phyloP scores from a whole-genome alignment of 2,113 vertebrate species.

The Pao palembangensis region DNA sequence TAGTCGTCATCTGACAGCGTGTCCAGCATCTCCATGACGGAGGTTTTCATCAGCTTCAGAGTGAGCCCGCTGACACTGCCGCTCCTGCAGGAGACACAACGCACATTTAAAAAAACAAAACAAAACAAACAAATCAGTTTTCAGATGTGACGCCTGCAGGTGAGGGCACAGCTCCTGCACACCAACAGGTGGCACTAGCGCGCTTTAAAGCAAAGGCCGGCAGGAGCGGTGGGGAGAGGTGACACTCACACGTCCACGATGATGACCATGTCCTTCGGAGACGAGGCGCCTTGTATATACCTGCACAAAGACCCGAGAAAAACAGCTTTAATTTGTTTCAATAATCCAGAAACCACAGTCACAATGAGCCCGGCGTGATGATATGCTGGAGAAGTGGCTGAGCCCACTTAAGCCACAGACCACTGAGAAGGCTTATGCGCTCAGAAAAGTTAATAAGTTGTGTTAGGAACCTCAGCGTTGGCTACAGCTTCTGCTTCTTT shows the following conservation, averaged over 20 bases:
- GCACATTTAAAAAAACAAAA: too few species aligned
- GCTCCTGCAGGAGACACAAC: constrained; percentile 50
- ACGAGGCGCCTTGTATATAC: constrained; percentile 98
- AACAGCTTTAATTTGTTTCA: constrained; percentile 43
- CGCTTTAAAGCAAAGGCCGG: constrained; percentile 38
- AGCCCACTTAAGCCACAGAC: constrained; percentile 62
- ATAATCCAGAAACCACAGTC: constrained; percentile 47
- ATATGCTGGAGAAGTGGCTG: constrained; percentile 42
- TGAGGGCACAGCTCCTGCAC: constrained; percentile 11
- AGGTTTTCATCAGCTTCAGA: constrained; percentile 95
- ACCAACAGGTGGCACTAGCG: constrained; percentile 77
- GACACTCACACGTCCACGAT: constrained; percentile 97
- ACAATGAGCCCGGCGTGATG: constrained; percentile 49
- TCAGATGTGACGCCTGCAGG: constrained; percentile 5
- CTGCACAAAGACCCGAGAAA: constrained; percentile 71
- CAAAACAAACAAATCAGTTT: not conserved
- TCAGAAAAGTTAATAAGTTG: constrained; percentile 69
- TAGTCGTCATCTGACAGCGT: constrained; percentile 94
- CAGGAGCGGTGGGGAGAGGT: not conserved
- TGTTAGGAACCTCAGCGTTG: constrained; percentile 48
- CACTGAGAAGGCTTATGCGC: constrained; percentile 65
- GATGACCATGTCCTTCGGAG: constrained; percentile 99
- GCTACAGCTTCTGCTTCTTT: constrained; percentile 40
- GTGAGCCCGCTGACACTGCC: constrained; percentile 86
- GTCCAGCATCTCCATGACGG: constrained; percentile 90